A percentile compares a stretch with the other conserved stretches of the same genome.
phyloP scores from a whole-genome alignment of 1,140 invertebrate genomes.

The Zaprionus inermis region DNA sequence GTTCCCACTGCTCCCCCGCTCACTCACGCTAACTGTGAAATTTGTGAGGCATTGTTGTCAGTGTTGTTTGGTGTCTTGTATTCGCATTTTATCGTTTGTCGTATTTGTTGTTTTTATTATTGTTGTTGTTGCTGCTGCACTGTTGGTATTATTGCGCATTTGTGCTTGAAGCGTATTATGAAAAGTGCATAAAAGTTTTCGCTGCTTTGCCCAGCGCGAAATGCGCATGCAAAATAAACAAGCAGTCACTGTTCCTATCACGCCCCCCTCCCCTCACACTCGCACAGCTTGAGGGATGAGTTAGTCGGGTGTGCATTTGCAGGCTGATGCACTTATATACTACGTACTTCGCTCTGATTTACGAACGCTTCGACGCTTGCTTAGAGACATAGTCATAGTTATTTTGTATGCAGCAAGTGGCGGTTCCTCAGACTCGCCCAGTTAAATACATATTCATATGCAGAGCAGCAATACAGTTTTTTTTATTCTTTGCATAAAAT shows the following conservation, averaged over 20 bases:
- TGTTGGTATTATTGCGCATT: conserved; percentile 74
- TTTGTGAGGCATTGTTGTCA: conserved; percentile 74
- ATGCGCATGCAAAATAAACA: conserved; percentile 70
- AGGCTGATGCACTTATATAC: conserved; percentile 19
- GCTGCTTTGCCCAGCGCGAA: conserved; percentile 63
- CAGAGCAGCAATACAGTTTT: neutral
- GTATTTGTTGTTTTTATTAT: conserved; percentile 51
- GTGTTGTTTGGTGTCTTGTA: conserved; percentile 48
- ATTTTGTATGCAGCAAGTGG: conserved; percentile 14
- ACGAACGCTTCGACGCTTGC: conserved; percentile 60
- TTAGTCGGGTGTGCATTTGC: conserved; percentile 2
- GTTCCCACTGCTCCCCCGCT: neutral
- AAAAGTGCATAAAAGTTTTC: conserved; percentile 75
- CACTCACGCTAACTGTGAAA: conserved; percentile 25
- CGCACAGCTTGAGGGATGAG: conserved; percentile 1
- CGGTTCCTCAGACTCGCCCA: conserved; percentile 49
- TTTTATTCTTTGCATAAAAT: neutral
- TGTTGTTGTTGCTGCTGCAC: conserved; percentile 50
- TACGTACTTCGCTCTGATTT: conserved; percentile 67
- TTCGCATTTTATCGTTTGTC: conserved; percentile 51
- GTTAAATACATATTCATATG: conserved; percentile 50
- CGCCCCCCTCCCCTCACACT: neutral
- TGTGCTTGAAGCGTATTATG: conserved; percentile 75
- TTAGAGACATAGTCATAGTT: conserved; percentile 44
- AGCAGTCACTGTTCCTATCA: conserved; percentile 13